Conservation (phyloP, 53 echinoderm and acorn worm genomes). For the Holothuria scabra region DNA sequence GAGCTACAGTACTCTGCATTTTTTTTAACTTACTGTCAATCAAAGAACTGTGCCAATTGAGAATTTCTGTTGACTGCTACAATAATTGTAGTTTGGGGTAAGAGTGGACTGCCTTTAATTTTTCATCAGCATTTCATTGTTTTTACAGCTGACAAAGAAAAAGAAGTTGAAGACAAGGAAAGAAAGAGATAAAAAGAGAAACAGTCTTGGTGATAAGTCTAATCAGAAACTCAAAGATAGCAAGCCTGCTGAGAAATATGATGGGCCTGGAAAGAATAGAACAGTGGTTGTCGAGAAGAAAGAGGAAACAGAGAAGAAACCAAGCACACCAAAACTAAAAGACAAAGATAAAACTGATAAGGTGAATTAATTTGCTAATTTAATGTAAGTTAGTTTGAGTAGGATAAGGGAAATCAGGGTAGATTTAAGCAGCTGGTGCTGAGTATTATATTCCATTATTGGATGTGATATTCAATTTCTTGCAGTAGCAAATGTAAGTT, state of each 20-base stretch:
- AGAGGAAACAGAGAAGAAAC: constrained; percentile 58
- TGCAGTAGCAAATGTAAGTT: too few relatives aligned
- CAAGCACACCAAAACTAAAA: constrained; percentile 52
- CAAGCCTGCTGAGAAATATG: constrained; percentile 63
- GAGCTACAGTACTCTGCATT: too few relatives aligned
- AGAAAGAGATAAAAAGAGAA: constrained; percentile 93
- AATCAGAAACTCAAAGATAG: constrained; percentile 71
- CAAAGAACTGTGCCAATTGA: too few relatives aligned
- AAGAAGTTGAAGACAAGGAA: constrained; percentile 94
- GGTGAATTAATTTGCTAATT: not conserved
- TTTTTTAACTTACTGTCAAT: too few relatives aligned
- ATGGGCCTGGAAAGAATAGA: constrained; percentile 3
- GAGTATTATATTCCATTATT: too few relatives aligned
- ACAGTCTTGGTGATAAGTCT: constrained; percentile 61
- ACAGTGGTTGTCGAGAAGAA: constrained; percentile 41
- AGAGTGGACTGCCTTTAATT: too few relatives aligned
- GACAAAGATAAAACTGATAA: constrained; percentile 61
- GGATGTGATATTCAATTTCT: too few relatives aligned
- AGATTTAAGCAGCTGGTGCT: too few relatives aligned
- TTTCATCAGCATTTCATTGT: not conserved
- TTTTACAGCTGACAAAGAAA: constrained; percentile 82
- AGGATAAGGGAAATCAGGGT: too few relatives aligned
- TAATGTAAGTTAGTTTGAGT: too few relatives aligned
- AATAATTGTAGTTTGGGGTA: too few relatives aligned
- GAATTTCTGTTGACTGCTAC: too few relatives aligned